Conservation (phyloP, 2,797 vertebrate species). For the Clamator glandarius region DNA sequence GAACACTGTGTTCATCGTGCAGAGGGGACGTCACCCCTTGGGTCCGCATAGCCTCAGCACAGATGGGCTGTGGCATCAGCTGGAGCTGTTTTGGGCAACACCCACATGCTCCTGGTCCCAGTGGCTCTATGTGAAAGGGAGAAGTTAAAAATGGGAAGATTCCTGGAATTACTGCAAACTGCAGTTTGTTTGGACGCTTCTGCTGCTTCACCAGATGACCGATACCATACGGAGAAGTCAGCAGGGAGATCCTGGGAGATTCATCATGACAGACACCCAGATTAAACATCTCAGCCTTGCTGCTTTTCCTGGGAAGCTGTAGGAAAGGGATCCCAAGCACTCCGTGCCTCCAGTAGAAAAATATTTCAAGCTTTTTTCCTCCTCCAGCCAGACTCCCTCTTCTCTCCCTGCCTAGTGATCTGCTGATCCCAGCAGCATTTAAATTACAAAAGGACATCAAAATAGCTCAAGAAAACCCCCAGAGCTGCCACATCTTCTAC, state of each 20-base stretch:
- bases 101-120: neutral
- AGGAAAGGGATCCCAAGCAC: neutral
- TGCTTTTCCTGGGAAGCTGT: neutral
- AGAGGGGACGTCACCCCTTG: neutral
- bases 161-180: neutral
- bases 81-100: neutral
- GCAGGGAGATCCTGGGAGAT: neutral
- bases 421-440: neutral
- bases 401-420: neutral
- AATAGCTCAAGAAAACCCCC: neutral
- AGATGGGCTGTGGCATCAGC: neutral
- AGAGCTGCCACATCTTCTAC: neutral
- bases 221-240: neutral
- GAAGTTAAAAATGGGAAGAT: neutral
- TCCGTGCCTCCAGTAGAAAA: neutral
- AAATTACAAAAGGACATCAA: slow-evolving; percentile 15
- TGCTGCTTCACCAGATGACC: neutral
- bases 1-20: accelerated
- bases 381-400: neutral
- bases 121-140: neutral
- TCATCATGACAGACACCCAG: neutral
- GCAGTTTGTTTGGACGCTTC: neutral
- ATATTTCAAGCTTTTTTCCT: neutral
- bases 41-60: neutral
- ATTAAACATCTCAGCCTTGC: neutral